These are phyloP conservation scores for Trichacis sp. DNA, from an alignment of 2,888 invertebrate genomes.

Conservation along the genomic window DNA sequence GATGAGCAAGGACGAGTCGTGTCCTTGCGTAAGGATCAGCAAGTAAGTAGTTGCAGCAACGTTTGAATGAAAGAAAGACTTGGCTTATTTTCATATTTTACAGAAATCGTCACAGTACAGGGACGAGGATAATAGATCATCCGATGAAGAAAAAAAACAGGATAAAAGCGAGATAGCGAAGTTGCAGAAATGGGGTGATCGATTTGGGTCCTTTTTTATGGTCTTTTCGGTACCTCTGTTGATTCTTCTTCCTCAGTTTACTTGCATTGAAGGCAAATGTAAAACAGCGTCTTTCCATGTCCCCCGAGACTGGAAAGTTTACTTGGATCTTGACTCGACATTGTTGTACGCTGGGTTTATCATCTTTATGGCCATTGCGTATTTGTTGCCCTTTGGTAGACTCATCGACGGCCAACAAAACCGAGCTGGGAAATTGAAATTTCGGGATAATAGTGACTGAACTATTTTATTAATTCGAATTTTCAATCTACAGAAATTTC, in stretches of 20 bases:
- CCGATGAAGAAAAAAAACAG: conserved; percentile 44
- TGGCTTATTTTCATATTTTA: conserved; percentile 5
- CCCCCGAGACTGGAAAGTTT: conserved; percentile 63
- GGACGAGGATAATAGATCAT: conserved; percentile 46
- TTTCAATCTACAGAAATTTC: no score
- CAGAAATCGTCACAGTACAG: conserved; percentile 48
- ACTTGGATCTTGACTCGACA: conserved; percentile 63
- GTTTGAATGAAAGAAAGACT: no score
- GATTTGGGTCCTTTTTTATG: conserved; percentile 66
- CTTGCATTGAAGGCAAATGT: conserved; percentile 69
- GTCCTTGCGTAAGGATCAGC: conserved; percentile 60
- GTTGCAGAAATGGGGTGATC: conserved; percentile 71
- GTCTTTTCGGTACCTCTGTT: conserved; percentile 64
- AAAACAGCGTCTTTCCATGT: conserved; percentile 54
- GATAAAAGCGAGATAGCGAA: conserved; percentile 54
- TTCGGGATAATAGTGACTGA: conserved; percentile 73
- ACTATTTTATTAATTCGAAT: no score
- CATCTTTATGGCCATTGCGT: conserved; percentile 70
- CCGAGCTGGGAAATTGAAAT: conserved; percentile 69
- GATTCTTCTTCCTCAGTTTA: conserved; percentile 68
- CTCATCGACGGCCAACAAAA: conserved; percentile 69
- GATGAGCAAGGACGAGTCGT: conserved; percentile 58
- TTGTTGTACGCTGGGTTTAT: conserved; percentile 68
- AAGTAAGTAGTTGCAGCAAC: no score
- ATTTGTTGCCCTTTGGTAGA: conserved; percentile 73